Evolutionary conservation across 2,888 invertebrate species (phyloP), one percentile per base, ranked within the genome.

Genomic region (Xiphydria camelus): DNA sequence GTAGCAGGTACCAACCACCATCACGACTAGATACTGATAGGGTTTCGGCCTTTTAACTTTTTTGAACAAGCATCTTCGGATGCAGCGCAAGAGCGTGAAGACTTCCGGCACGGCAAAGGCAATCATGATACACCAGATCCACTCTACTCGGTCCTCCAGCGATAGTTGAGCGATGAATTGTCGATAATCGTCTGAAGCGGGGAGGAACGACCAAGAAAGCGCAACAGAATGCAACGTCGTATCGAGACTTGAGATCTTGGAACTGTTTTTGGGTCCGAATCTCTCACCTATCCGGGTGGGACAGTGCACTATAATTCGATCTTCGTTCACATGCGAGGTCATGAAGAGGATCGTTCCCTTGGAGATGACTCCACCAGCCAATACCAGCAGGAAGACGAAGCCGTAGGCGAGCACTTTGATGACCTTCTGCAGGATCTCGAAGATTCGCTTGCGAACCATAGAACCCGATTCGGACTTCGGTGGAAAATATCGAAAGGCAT

Each of bases 61-160:
- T 76, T 90, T 91, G 72, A 91, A 92, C 49, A 86, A 79, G 59
- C 84, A 85, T 61, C 88, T 84, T 62, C 89, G 80, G 12, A 83
- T 64, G 9, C 89, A 83, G 61, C 88, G 80, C 4, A 91, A 70
- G 60, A 91, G 84, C 5, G 85, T 83, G 9, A 89, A 84, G 1
- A 86, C 47, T 77, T 94, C 93, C 0, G 94, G 93, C 15, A 87
- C 77, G 26, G 85, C 78, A 66, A 89, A 91, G 15, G 86, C 84
- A 57, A 90, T 83, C 29, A 91, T 77, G 19, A 91, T 72, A 35
- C 87, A 83, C 91, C 91, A 93, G 9, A 89, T 83, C 91, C 91
- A 92, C 32, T 83, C 79, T 42, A 87, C 78, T 52, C 85, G 80
- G 64, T 88, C 88, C 59, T 82, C 81, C 48, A 82, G 77, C 0